Evolutionary conservation across 2,888 invertebrate genomes (phyloP).

Genomic region (Therioaphis trifolii): DNA sequence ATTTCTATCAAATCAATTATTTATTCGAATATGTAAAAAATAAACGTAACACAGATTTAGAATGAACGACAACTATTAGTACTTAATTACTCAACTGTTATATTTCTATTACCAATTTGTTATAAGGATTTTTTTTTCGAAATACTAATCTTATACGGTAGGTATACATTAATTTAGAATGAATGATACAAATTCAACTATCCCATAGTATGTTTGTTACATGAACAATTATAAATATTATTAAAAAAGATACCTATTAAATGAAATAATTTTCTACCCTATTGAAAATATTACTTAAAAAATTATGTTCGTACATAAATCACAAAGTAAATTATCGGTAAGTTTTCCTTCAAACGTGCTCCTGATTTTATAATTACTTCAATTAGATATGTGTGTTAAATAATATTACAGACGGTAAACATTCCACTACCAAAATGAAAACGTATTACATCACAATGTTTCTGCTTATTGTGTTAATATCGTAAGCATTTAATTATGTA

Average conservation of each 20-base stretch:
- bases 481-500: constrained; percentile 18
- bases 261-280: not conserved
- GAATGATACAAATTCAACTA: not conserved
- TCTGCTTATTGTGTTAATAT: not conserved
- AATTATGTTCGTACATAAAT: too few relatives aligned
- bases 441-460: constrained; percentile 14
- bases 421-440: constrained; percentile 14
- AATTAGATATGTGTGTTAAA: constrained; percentile 21
- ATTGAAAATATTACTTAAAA: not conserved
- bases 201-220: not conserved
- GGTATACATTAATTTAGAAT: not conserved
- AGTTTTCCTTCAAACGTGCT: constrained; percentile 15
- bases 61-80: too few relatives aligned
- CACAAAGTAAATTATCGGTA: not conserved
- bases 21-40: too few relatives aligned
- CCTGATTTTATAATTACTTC: constrained; percentile 3
- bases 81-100: too few relatives aligned
- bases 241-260: too few relatives aligned
- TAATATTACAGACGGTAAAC: constrained; percentile 1
- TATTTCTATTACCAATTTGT: too few relatives aligned
- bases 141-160: too few relatives aligned
- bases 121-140: too few relatives aligned
- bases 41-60: too few relatives aligned
- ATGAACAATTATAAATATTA: not conserved
- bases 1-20: not conserved